A percentile compares a stretch with the other conserved stretches of the same genome.
phyloP scores from a whole-genome alignment of 1,140 invertebrate species.

The Anagrus nilaparvatae region DNA sequence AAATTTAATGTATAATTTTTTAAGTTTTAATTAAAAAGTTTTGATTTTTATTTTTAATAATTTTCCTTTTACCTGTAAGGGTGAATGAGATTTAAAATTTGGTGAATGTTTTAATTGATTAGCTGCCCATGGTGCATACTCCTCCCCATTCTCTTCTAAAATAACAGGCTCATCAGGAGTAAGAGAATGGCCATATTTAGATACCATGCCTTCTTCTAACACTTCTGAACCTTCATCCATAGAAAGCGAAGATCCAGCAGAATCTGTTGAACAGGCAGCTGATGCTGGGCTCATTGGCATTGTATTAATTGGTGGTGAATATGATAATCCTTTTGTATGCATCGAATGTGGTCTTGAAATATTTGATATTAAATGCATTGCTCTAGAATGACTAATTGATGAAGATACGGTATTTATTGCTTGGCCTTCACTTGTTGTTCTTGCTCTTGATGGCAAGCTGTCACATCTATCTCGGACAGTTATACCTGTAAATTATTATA shows the following conservation, averaged over 20 bases:
- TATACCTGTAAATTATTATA: constrained; percentile 29
- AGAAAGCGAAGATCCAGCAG: constrained; percentile 58
- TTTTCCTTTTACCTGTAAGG: constrained; percentile 37
- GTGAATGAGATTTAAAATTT: constrained; percentile 43
- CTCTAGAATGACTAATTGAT: constrained; percentile 34
- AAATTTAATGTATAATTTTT: not conserved
- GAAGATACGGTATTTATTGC: constrained; percentile 16
- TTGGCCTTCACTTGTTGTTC: constrained; percentile 51
- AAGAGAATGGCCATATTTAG: constrained; percentile 45
- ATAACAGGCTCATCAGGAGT: constrained; percentile 58
- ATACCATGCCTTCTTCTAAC: constrained; percentile 28
- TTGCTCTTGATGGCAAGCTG: constrained; percentile 61
- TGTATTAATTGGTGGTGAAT: constrained; percentile 53
- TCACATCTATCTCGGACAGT: constrained; percentile 61
- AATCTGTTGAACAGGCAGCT: constrained; percentile 55
- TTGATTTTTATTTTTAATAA: constrained; percentile 1
- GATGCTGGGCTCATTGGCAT: constrained; percentile 50
- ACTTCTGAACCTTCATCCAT: constrained; percentile 50
- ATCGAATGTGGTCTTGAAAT: constrained; percentile 38
- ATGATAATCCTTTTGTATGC: constrained; percentile 44
- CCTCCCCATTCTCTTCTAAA: constrained; percentile 50
- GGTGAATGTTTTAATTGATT: constrained; percentile 41
- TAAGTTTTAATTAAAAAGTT: no score
- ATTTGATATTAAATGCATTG: constrained; percentile 23
- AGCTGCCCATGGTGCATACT: constrained; percentile 40